Percentiles rank a stretch among this genome's conserved stretches.
These are phyloP conservation scores for Nomada fucata DNA, from an alignment of 2,888 invertebrate genomes.

Conservation along the genomic window DNA sequence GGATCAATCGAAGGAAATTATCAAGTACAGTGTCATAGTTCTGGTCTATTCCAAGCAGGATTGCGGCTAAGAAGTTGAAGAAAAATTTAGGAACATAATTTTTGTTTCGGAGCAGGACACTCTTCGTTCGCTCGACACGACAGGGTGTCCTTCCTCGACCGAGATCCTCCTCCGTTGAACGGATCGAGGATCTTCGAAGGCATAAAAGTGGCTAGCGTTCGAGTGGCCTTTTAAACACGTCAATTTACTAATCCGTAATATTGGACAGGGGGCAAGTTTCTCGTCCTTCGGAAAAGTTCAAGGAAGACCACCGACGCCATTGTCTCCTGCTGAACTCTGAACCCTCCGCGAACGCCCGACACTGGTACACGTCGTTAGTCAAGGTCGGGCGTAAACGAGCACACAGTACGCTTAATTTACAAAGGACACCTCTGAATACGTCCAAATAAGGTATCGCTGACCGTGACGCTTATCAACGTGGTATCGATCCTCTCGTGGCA, in stretches of 20 bases:
- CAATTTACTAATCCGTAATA: slow-evolving; percentile 11
- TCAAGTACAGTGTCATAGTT: no score
- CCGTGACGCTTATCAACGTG: slow-evolving; percentile 33
- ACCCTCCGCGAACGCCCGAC: slow-evolving; percentile 33
- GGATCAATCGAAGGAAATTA: no score
- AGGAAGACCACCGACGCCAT: slow-evolving; percentile 48
- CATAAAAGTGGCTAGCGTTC: background rate
- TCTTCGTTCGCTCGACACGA: no score
- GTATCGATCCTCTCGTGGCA: slow-evolving; percentile 18
- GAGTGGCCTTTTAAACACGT: background rate
- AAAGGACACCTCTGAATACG: slow-evolving; percentile 19
- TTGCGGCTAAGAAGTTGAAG: no score
- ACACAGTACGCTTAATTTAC: slow-evolving; percentile 25
- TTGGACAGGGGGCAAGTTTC: slow-evolving; percentile 6
- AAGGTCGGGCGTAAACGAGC: slow-evolving; percentile 39
- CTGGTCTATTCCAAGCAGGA: no score
- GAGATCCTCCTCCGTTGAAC: background rate
- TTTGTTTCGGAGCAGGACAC: no score
- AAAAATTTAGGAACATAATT: no score
- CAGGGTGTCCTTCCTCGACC: background rate
- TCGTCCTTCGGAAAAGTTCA: slow-evolving; percentile 52
- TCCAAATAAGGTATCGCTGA: slow-evolving; percentile 28
- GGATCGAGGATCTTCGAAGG: background rate
- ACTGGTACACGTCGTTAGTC: slow-evolving; percentile 29
- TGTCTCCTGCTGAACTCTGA: slow-evolving; percentile 58